Conservation (phyloP, 2,888 invertebrate species). For the Shargacucullia verbasci region DNA sequence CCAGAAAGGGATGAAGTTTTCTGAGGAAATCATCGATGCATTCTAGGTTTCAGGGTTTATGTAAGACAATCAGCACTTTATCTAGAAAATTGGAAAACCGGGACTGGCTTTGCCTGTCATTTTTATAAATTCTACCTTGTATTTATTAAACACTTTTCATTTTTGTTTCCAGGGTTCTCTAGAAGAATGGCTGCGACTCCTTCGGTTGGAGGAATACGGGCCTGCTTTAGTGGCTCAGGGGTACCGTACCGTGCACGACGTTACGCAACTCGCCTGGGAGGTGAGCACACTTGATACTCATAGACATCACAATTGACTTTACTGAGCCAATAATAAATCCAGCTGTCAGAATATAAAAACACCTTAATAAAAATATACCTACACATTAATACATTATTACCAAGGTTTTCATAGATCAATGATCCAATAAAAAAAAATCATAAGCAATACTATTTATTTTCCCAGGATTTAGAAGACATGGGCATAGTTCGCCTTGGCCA, state of each 20-base stretch:
- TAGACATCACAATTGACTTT: neutral
- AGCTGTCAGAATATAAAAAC: no score
- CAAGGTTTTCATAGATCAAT: no score
- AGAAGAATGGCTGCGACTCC: constrained; percentile 97
- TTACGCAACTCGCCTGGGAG: constrained; percentile 99
- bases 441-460: constrained; percentile 38
- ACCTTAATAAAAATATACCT: no score
- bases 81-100: no score
- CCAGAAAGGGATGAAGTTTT: no score
- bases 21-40: no score
- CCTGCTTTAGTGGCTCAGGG: constrained; percentile 97
- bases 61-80: no score
- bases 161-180: constrained; percentile 92
- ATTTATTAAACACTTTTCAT: neutral
- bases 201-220: constrained; percentile 97
- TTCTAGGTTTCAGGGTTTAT: no score
- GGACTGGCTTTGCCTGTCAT: no score
- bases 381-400: no score
- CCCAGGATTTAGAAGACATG: constrained; percentile 98
- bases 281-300: constrained; percentile 56
- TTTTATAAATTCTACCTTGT: no score
- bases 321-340: neutral
- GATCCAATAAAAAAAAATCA: no score
- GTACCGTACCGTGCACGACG: constrained; percentile 97
- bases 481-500: constrained; percentile 98